phyloP scores from a whole-genome alignment of 2,113 vertebrate species.

The Astur gentilis region DNA sequence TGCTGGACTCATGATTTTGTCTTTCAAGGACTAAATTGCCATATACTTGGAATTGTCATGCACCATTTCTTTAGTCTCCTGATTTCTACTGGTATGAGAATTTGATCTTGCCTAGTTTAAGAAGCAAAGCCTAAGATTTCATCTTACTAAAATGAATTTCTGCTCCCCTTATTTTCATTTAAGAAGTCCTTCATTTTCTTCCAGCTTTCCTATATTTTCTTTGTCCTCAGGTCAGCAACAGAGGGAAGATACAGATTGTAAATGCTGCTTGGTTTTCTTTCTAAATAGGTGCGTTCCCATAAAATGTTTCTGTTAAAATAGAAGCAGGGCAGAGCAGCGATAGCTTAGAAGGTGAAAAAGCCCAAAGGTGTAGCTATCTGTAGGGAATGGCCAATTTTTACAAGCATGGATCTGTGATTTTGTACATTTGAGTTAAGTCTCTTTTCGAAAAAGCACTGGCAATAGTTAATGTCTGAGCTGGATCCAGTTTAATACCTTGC shows the following conservation, averaged over 20 bases:
- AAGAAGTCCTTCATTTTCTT: not conserved
- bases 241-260: not conserved
- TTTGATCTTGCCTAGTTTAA: not conserved
- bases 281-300: not conserved
- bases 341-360: not conserved
- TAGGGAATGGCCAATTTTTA: not conserved
- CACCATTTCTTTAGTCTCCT: not conserved
- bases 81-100: not conserved
- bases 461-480: slow-evolving; percentile 30
- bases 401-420: not conserved
- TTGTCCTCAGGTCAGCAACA: not conserved
- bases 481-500: slow-evolving; percentile 40
- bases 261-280: not conserved
- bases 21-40: not conserved
- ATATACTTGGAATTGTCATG: not conserved
- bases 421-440: not conserved
- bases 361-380: not conserved
- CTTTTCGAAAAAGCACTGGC: not conserved
- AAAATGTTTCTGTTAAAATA: not conserved
- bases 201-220: not conserved
- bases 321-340: not conserved
- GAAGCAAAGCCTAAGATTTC: not conserved
- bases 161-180: not conserved
- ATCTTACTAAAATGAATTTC: not conserved
- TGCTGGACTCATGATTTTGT: not conserved